Evolutionary conservation across 2,113 vertebrate species (phyloP).

Genomic region (Channa argus): DNA sequence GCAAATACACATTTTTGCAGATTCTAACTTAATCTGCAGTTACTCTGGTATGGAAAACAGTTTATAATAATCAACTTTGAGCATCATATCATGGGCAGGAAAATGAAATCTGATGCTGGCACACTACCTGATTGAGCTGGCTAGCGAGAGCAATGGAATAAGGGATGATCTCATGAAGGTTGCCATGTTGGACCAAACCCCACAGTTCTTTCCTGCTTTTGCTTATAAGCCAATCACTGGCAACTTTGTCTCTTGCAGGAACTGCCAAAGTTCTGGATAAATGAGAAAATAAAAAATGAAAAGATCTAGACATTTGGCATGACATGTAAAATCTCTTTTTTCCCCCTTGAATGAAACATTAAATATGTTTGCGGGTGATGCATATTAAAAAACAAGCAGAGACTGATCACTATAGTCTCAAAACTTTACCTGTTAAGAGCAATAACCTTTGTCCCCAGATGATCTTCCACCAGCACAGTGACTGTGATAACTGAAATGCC

Average conservation of each 20-base stretch:
- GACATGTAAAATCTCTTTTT: not conserved
- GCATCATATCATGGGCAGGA: not conserved
- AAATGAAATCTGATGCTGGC: not conserved
- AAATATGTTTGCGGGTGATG: not conserved
- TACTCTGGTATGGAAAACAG: not conserved
- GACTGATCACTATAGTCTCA: not conserved
- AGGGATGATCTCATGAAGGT: constrained; percentile 81
- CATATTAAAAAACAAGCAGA: not conserved
- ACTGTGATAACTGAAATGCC: constrained; percentile 67
- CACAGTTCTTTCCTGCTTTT: constrained; percentile 77
- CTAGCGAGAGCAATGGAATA: constrained; percentile 81
- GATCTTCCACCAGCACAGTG: constrained; percentile 78
- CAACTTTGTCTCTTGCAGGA: constrained; percentile 5
- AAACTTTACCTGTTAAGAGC: constrained; percentile 79
- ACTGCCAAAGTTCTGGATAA: constrained; percentile 76
- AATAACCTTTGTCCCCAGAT: constrained; percentile 72
- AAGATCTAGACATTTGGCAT: not conserved
- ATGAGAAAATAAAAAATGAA: not conserved
- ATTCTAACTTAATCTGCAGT: not conserved
- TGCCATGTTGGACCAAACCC: constrained; percentile 78
- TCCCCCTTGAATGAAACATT: not conserved
- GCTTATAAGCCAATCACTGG: constrained; percentile 74
- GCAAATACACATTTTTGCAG: not conserved
- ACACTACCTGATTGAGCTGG: constrained; percentile 81
- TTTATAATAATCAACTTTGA: not conserved